These are phyloP conservation scores for Aporophyla nigra DNA, from an alignment of 2,888 invertebrate species.

Conservation along the genomic window DNA sequence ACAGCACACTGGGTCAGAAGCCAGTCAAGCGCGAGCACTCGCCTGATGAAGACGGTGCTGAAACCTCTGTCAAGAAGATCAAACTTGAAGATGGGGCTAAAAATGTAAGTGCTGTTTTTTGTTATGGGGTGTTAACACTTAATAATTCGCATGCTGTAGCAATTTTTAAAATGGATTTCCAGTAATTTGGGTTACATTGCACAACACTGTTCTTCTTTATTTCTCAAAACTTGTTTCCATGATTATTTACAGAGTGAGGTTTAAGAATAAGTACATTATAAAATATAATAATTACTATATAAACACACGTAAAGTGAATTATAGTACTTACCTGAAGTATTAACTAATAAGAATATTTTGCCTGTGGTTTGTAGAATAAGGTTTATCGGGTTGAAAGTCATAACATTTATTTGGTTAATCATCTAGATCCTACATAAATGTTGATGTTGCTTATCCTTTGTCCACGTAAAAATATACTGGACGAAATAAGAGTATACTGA, in stretches of 20 bases:
- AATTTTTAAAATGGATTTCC: too few species aligned
- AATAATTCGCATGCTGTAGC: not conserved
- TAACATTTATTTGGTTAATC: not conserved
- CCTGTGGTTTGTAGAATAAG: not conserved
- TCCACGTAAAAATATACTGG: not conserved
- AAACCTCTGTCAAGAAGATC: conserved; percentile 86
- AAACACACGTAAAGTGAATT: not conserved
- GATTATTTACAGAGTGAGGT: not conserved
- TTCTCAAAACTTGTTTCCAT: not conserved
- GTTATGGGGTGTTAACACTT: not conserved
- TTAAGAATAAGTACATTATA: not conserved
- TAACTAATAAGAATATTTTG: not conserved
- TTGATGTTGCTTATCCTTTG: not conserved
- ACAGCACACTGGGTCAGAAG: conserved; percentile 94
- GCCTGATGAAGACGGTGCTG: conserved; percentile 80
- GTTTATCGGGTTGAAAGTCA: not conserved
- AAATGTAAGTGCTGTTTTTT: conserved; percentile 73
- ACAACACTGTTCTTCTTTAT: not conserved
- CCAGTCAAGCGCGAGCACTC: conserved; percentile 91
- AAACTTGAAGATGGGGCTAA: conserved; percentile 88
- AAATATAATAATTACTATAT: too few species aligned
- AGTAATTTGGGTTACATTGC: not conserved
- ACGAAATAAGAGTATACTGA: not conserved
- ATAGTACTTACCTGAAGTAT: not conserved
- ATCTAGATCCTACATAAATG: not conserved